A percentile compares a stretch with the other conserved stretches of the same genome.
Conservation (phyloP, 2,797 vertebrate genomes). For the Takifugu rubripes region DNA sequence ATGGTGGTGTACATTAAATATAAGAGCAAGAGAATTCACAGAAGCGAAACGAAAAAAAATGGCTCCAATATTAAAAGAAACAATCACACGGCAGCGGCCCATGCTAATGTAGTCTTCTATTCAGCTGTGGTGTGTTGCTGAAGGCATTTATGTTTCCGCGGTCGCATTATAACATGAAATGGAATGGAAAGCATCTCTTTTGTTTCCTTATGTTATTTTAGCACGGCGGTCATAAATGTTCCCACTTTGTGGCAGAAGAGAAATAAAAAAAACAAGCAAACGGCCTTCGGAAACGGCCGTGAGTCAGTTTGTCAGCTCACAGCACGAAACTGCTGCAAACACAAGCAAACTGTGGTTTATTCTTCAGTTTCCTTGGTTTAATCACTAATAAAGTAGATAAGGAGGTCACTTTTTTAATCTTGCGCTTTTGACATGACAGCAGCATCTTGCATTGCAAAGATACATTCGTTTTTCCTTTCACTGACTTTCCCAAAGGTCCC, state of each 20-base stretch:
- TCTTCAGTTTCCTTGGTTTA: slow-evolving; percentile 25
- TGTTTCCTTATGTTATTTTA: background rate
- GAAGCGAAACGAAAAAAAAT: no score
- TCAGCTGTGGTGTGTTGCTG: background rate
- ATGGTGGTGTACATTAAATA: no score
- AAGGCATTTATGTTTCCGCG: background rate
- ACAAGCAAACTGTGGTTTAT: slow-evolving; percentile 35
- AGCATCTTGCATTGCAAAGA: no score
- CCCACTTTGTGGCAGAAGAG: slow-evolving; percentile 6
- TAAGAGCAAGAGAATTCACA: no score
- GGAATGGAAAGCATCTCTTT: background rate
- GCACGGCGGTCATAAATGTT: background rate
- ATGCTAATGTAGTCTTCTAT: background rate
- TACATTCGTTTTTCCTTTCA: no score
- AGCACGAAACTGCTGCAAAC: slow-evolving; percentile 27
- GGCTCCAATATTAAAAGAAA: background rate
- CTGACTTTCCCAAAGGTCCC: no score
- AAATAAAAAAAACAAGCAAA: background rate
- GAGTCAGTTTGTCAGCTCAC: slow-evolving; percentile 29
- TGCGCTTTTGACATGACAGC: slow-evolving; percentile 19
- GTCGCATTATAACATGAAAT: background rate
- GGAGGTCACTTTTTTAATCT: slow-evolving; percentile 14
- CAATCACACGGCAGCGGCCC: background rate
- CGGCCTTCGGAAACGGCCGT: slow-evolving; percentile 4
- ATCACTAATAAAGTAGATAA: slow-evolving; percentile 47